A percentile compares a stretch with the other conserved stretches of the same genome.
Conservation (phyloP, 2,797 vertebrate species). For the Sebastes alutus region DNA sequence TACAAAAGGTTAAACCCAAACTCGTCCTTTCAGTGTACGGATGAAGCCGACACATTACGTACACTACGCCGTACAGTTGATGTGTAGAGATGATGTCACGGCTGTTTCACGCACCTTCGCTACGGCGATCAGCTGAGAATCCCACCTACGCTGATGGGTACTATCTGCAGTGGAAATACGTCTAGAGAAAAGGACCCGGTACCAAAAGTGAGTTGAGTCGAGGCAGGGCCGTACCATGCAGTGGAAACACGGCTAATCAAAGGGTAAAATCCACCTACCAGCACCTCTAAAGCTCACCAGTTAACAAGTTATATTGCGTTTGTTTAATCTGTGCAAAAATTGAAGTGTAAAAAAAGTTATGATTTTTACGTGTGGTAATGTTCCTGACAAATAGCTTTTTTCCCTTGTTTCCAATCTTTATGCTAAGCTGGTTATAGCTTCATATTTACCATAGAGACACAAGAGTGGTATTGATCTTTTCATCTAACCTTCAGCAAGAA, state of each 20-base stretch:
- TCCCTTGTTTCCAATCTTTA: background rate
- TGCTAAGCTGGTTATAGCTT: background rate
- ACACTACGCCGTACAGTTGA: too few species aligned
- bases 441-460: background rate
- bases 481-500: background rate
- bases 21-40: background rate
- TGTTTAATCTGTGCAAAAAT: background rate
- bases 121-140: too few species aligned
- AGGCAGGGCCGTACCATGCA: too few species aligned
- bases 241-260: background rate
- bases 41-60: background rate
- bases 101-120: too few species aligned
- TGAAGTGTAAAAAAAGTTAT: background rate
- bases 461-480: background rate
- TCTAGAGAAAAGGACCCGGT: too few species aligned
- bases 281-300: background rate
- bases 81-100: too few species aligned
- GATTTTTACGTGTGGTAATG: fast-evolving
- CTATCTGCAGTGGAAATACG: too few species aligned
- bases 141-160: fast-evolving
- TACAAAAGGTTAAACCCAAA: slow-evolving; percentile 1
- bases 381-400: background rate
- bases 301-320: background rate
- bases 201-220: too few species aligned
- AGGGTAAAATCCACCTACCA: background rate